Evolutionary conservation across 2,888 invertebrate species (phyloP).

Genomic region (Drosophila mimica): DNA sequence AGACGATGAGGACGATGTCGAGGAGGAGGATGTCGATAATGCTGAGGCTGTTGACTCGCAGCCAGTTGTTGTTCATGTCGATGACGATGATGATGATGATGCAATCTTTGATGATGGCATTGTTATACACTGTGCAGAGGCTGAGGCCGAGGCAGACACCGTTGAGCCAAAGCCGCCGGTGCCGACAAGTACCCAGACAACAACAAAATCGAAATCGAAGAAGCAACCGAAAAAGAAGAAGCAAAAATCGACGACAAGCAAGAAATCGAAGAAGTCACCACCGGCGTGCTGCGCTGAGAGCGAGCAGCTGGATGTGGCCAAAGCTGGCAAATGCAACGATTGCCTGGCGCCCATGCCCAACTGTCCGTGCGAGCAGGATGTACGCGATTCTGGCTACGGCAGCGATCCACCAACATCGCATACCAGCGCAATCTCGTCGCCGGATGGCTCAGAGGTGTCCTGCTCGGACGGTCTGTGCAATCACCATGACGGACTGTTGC

Average conservation of each 20-base stretch:
- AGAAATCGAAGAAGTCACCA: conserved; percentile 49
- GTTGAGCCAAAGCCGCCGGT: conserved; percentile 33
- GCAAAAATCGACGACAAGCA: conserved; percentile 59
- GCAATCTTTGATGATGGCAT: conserved; percentile 71
- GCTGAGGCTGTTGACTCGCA: conserved; percentile 22
- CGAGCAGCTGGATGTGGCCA: conserved; percentile 49
- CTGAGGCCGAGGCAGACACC: conserved; percentile 16
- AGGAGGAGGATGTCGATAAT: conserved; percentile 77
- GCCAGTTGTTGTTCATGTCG: conserved; percentile 8
- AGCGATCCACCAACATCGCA: conserved; percentile 88
- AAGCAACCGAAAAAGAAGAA: conserved; percentile 79
- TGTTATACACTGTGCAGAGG: conserved; percentile 49
- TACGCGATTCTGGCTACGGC: conserved; percentile 93
- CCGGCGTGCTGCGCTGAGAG: conserved; percentile 29
- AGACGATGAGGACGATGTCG: conserved; percentile 66
- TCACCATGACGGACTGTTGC: conserved; percentile 85
- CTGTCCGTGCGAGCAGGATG: conserved; percentile 86
- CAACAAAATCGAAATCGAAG: conserved; percentile 76
- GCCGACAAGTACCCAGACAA: conserved; percentile 50
- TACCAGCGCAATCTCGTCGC: conserved; percentile 92
- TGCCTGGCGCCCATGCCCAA: conserved; percentile 75
- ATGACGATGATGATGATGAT: conserved; percentile 33
- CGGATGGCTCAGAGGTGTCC: conserved; percentile 95
- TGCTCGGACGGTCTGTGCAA: conserved; percentile 96
- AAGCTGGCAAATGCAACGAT: conserved; percentile 76